Base-by-base conservation (phyloP, 2,888 invertebrate genomes). In the Nemurella pictetii region DNA sequence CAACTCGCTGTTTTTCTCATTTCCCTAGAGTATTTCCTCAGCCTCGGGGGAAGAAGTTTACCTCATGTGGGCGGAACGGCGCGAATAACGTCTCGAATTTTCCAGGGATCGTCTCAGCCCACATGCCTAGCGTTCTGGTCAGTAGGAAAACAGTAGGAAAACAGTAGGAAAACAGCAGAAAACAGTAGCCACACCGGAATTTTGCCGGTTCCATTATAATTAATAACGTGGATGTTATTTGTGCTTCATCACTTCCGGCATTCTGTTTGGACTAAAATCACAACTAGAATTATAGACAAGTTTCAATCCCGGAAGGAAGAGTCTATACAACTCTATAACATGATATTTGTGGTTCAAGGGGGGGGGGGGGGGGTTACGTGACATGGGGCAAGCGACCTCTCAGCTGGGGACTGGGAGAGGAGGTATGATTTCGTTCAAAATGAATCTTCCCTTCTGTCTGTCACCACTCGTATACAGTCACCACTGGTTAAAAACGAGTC, bases 21-120 rank as follows among this genome's bases (percentile, higher is more conserved):
- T n/a, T n/a, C n/a, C n/a, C n/a, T n/a, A 91, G 91, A 91, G 32
- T 91, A 90, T 87, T 91, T 91, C 77, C 88, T 92, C 87, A 90
- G 89, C 25, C 87, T 92, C 35, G 90, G 90, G 84, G 89, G 90
- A 80, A 88, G 89, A 1, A 81, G 87, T 88, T 26, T 88, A 88
- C 80, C 89, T 87, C n/a, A 85, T 87, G 2, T 87, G 88, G 78
- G 86, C 88, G 32, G 89, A 88, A 0, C 88, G 0, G 89, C 89
- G 4, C 89, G 89, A 72, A 86, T 90, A 0, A 87, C 89, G 28
- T 89, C 90, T 75, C 87, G 89, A 12, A 88, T 89, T 36, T 89
- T 90, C 87, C 89, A 88, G 55, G 88, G 88, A 12, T 87, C 87
- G 2, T 87, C 87, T 0, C 89, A 89, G 15, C 89, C 90, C 0